Base-by-base conservation (phyloP, 64 coral and sea anemone genomes). In the Cladopsammia gracilis region DNA sequence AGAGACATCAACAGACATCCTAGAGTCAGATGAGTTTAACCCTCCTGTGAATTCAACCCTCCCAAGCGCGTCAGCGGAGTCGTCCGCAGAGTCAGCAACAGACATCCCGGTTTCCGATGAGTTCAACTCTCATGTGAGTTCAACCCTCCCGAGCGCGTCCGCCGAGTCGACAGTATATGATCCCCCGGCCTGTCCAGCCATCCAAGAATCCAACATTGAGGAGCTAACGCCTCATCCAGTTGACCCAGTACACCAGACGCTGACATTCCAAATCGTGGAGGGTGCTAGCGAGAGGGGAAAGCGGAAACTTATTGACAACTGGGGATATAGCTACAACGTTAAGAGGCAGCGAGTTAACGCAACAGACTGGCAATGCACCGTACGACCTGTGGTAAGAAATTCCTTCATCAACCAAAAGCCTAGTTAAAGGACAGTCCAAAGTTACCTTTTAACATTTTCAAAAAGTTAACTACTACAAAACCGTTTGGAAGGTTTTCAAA, bases 341-440 rank as follows among this genome's bases (percentile, higher is more conserved):
- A 88, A 88, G 58, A 75, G 73, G 42, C 58, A 88, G 71, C 52
- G 57, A 34, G 46, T 75, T 5, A 88, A 43, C 4, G 58, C 67
- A 56, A 88, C 54, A 46, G 70, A 88, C 18, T 88, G 86, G 86
- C 71, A 76, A 74, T 88, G 86, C 71, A 88, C 56, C 12, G 59
- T 75, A 26, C 4, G 53, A 88, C 71, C 65, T 10, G 54, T 46
- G 83, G 83, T 86, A 71, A 71, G 75, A 25, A 56, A 56, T 48
- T 22, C 58, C 8, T 43, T 62, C 12, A 83, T 59, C n/a, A n/a
- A n/a, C n/a, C n/a, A n/a, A n/a, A n/a, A n/a, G n/a, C n/a, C n/a
- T n/a, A n/a, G n/a, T n/a, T n/a, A n/a, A n/a, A n/a, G n/a, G n/a
- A n/a, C n/a, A n/a, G n/a, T n/a, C n/a, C n/a, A n/a, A n/a, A n/a